Evolutionary conservation across 2,888 invertebrate species (phyloP).

Genomic region (Acanthopleura granulata): DNA sequence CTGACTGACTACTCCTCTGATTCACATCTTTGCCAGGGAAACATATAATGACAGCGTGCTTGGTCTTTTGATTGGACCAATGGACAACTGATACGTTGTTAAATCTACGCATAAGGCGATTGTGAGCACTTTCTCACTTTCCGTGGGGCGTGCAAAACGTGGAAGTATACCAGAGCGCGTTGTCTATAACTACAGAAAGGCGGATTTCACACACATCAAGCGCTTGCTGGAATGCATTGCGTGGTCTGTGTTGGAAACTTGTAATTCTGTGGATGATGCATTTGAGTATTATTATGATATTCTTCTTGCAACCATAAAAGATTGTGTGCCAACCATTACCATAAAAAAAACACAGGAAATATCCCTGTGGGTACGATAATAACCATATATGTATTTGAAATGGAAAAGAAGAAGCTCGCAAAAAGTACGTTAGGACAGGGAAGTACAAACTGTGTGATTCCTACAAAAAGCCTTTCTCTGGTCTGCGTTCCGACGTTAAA

Average conservation of each 20-base stretch:
- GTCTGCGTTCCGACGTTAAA: no score
- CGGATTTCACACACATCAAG: not conserved
- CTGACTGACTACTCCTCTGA: no score
- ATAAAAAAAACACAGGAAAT: not conserved
- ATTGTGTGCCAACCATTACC: not conserved
- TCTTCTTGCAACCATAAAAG: not conserved
- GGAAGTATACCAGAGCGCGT: no score
- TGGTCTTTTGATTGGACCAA: no score
- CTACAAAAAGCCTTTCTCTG: no score
- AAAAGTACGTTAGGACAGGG: not conserved
- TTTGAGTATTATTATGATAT: not conserved
- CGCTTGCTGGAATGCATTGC: not conserved
- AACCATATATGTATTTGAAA: not conserved
- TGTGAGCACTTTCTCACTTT: no score
- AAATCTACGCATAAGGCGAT: no score
- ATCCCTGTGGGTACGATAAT: not conserved
- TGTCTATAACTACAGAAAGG: not conserved
- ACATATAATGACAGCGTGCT: no score
- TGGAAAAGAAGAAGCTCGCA: not conserved
- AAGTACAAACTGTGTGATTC: not conserved
- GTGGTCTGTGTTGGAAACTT: not conserved
- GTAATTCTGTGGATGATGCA: not conserved
- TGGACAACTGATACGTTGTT: no score
- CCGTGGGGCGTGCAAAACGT: no score
- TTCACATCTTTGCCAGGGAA: no score